A percentile compares a stretch with the other conserved stretches of the same genome.
phyloP scores from a whole-genome alignment of 2,888 invertebrate species.

The Eupithecia dodoneata region DNA sequence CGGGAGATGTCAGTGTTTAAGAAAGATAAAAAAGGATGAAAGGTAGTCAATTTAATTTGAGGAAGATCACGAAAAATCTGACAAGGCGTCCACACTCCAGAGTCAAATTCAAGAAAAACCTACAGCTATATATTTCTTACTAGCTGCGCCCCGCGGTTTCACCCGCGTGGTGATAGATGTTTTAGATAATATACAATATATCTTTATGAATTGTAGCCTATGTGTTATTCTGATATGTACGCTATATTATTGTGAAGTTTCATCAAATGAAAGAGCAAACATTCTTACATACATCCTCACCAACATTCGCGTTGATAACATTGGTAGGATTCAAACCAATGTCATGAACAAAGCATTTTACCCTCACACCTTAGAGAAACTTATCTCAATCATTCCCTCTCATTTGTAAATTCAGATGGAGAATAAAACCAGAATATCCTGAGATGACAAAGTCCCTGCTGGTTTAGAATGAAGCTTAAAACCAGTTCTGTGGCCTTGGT shows the following conservation, averaged over 20 bases:
- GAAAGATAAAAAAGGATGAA: neutral
- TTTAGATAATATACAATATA: no score
- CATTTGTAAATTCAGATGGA: conserved; percentile 4
- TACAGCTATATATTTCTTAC: neutral
- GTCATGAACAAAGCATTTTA: neutral
- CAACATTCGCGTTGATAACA: no score
- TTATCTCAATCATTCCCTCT: conserved; percentile 18
- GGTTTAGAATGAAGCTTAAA: conserved; percentile 52
- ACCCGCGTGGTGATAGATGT: no score
- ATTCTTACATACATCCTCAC: no score
- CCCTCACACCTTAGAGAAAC: conserved; percentile 14
- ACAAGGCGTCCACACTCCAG: neutral
- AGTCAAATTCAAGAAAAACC: neutral
- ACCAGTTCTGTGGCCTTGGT: conserved; percentile 76
- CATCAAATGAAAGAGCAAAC: no score
- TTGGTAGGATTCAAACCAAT: neutral
- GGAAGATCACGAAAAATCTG: neutral
- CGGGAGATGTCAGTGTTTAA: neutral
- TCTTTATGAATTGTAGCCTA: no score
- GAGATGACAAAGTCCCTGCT: conserved; percentile 30
- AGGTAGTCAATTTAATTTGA: neutral
- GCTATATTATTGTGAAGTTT: no score
- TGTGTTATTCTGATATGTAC: no score
- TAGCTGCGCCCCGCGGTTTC: no score
- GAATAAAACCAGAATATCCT: conserved; percentile 1